phyloP scores from a whole-genome alignment of 2,888 invertebrate genomes.

The Vanessa cardui region DNA sequence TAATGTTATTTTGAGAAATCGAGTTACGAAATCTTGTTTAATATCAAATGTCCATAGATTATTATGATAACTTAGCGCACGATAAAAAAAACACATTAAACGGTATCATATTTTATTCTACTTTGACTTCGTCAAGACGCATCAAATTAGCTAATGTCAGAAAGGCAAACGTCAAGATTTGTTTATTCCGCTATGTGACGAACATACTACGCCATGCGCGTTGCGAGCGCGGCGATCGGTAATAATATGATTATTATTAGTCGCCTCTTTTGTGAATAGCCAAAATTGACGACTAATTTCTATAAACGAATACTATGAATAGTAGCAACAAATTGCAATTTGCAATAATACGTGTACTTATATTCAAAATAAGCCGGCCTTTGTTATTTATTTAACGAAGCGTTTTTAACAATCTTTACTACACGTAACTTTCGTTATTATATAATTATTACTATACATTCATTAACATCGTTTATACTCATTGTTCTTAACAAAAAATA shows the following conservation, averaged over 20 bases:
- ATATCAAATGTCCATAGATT: conserved; percentile 40
- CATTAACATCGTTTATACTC: conserved; percentile 31
- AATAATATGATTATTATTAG: conserved; percentile 71
- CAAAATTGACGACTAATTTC: conserved; percentile 48
- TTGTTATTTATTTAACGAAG: conserved; percentile 4
- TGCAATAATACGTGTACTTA: conserved; percentile 19
- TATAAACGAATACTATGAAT: conserved; percentile 22
- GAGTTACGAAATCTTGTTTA: conserved; percentile 29
- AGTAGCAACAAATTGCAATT: conserved; percentile 24
- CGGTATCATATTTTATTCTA: conserved; percentile 41
- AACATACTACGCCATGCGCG: conserved; percentile 53
- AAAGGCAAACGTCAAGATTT: conserved; percentile 69
- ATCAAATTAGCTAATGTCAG: conserved; percentile 56
- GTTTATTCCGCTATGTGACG: conserved; percentile 57
- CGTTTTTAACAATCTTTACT: not conserved
- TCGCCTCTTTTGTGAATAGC: conserved; percentile 47
- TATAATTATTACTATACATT: not conserved
- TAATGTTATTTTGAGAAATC: conserved; percentile 16
- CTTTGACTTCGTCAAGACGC: conserved; percentile 52
- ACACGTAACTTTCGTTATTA: not conserved
- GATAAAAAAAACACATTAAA: conserved; percentile 40
- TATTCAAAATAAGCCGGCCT: not conserved
- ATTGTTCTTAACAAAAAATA: conserved; percentile 19
- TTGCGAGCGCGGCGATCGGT: conserved; percentile 64
- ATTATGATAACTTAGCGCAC: conserved; percentile 39